A percentile compares a stretch with the other conserved stretches of the same genome.
Evolutionary conservation across 2,797 vertebrate species (phyloP).

Genomic region (Salmo trutta): DNA sequence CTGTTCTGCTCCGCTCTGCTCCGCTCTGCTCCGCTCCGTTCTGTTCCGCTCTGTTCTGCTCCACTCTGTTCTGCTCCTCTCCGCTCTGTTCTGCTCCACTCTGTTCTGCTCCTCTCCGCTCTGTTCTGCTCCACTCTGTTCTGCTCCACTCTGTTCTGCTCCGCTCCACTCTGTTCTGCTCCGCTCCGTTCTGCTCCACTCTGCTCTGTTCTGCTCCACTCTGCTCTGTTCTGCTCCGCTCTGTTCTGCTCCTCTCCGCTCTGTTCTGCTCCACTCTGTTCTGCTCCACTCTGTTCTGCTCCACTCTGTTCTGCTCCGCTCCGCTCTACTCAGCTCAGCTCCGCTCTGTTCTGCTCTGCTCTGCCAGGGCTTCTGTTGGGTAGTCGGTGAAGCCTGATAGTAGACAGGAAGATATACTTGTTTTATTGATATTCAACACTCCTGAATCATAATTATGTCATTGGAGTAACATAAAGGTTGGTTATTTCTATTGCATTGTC

Average conservation of each 20-base stretch:
- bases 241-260: too few relatives aligned
- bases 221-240: not conserved
- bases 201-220: not conserved
- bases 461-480: not conserved
- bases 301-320: not conserved
- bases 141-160: too few relatives aligned
- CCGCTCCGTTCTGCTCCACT: too few relatives aligned
- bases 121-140: too few relatives aligned
- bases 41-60: too few relatives aligned
- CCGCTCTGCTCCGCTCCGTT: not conserved
- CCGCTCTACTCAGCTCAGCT: not conserved
- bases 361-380: not conserved
- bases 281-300: too few relatives aligned
- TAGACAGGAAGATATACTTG: not conserved
- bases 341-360: not conserved
- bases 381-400: too few relatives aligned
- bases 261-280: accelerated
- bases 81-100: too few relatives aligned
- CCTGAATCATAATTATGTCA: not conserved
- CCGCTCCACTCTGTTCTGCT: too few relatives aligned
- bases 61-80: accelerated
- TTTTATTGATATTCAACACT: not conserved
- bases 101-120: too few relatives aligned
- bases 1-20: too few relatives aligned
- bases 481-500: not conserved